Evolutionary conservation across 2,113 vertebrate genomes (phyloP), one percentile per base, ranked within the genome.

Genomic region (Meleagris gallopavo): DNA sequence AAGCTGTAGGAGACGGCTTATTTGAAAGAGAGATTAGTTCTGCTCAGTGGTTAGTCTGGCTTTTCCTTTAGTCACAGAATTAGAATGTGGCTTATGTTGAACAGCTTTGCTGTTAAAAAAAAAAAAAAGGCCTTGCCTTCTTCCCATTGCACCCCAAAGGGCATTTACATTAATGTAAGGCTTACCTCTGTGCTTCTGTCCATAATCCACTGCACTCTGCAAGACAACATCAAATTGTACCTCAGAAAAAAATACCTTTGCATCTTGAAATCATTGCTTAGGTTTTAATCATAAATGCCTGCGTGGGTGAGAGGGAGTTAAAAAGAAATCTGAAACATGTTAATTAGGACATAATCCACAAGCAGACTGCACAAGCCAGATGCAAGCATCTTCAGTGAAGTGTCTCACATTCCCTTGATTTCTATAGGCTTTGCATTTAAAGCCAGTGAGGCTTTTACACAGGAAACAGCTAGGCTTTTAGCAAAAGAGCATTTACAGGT

Each of bases 341-440:
- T 94, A 72, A 85, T 76, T 27, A 82, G 67, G 40, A 43, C 61
- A 17, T 36, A 24, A 82, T 43, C 66, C 78, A 24, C 62, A n/a
- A 70, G 89, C 84, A 85, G 78, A 45, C 62, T 52, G 22, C n/a
- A 14, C 30, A 30, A 48, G 90, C 86, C 86, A 83, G 83, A 57
- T 83, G 83, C 85, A 96, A 85, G 66, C 75, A 78, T 87, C 89
- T 76, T 83, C 41, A 83, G 82, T 65, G 48, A 85, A 89, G 88
- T 88, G 78, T 79, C 90, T 76, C 82, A 95, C 95, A 96, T 88
- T 79, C 79, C 75, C 78, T 29, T 45, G 67, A 77, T 73, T 95
- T 88, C 95, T 77, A 38, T 25, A 55, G 85, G 79, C 80, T 93
- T 91, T 91, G 32, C 18, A 6, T 66, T 62, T 88, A 77, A 91